Conservation (phyloP, 2,797 vertebrate genomes). For the Gymnoscopelus braueri region DNA sequence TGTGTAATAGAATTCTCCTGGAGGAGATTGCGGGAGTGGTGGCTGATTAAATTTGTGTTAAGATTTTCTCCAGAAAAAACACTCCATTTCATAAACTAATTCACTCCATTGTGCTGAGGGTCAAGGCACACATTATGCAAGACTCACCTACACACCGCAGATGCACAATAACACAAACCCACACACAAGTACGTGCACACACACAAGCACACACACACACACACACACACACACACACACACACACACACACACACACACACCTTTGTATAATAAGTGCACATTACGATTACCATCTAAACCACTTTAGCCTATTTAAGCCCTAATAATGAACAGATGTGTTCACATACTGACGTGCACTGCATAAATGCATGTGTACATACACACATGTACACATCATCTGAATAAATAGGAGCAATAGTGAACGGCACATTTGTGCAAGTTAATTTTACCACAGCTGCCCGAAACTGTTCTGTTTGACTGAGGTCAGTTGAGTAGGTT, state of each 20-base stretch:
- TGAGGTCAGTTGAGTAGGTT: no score
- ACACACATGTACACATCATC: slow-evolving; percentile 7
- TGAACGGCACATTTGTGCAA: no score
- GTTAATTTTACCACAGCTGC: no score
- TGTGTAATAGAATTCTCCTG: slow-evolving; percentile 44
- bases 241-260: slow-evolving; percentile 6
- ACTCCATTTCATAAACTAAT: slow-evolving; percentile 11
- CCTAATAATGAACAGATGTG: slow-evolving; percentile 12
- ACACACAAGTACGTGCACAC: neutral
- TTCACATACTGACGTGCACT: neutral
- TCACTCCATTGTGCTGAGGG: slow-evolving; percentile 10
- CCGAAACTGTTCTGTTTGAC: no score
- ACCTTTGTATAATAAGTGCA: neutral
- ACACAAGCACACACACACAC: neutral
- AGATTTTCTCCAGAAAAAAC: slow-evolving; percentile 27
- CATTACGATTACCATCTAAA: neutral
- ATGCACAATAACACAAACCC: neutral
- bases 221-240: slow-evolving; percentile 5
- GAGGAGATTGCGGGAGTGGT: slow-evolving; percentile 33
- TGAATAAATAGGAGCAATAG: neutral
- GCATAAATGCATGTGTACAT: slow-evolving; percentile 1
- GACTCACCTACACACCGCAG: slow-evolving; percentile 11
- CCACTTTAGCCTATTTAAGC: slow-evolving; percentile 29
- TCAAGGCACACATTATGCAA: neutral
- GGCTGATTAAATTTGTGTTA: slow-evolving; percentile 49